A percentile compares a stretch with the other conserved stretches of the same genome.
These are phyloP conservation scores for Aldrovandia affinis DNA, from an alignment of 2,797 vertebrate genomes.

Conservation along the genomic window DNA sequence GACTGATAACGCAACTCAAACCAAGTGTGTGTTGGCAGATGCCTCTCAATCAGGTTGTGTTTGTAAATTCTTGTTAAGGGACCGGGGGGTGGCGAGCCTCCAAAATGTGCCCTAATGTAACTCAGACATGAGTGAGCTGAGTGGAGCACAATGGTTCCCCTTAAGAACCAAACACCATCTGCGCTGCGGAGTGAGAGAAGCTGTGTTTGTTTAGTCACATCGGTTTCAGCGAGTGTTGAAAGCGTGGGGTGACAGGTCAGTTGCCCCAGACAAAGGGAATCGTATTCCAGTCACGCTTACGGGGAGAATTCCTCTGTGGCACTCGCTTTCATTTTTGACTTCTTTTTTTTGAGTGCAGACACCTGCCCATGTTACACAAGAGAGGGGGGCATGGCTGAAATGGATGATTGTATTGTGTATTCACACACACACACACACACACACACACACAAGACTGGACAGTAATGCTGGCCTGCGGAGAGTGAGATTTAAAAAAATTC, in stretches of 20 bases:
- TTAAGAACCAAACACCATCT: neutral
- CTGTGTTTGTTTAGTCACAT: constrained; percentile 48
- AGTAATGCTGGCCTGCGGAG: no score
- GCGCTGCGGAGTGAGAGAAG: neutral
- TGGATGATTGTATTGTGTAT: constrained; percentile 21
- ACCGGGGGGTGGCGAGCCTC: neutral
- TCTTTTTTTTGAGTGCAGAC: neutral
- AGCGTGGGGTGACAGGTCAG: constrained; percentile 15
- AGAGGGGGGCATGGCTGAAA: neutral
- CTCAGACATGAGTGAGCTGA: neutral
- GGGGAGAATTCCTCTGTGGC: neutral
- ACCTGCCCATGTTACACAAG: constrained; percentile 31
- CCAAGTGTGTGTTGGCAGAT: neutral
- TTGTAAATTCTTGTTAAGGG: neutral
- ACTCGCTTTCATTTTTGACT: neutral
- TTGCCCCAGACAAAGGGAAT: constrained; percentile 26
- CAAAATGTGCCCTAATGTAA: neutral
- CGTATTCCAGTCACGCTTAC: neutral
- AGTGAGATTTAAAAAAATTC: no score
- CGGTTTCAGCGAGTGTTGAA: constrained; percentile 25
- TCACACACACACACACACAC: neutral
- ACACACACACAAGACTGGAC: neutral
- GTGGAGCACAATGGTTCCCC: neutral
- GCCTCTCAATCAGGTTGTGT: neutral
- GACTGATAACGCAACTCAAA: neutral